Conservation (phyloP, 2,113 vertebrate species). For the Tretioscincus oriximinensis region DNA sequence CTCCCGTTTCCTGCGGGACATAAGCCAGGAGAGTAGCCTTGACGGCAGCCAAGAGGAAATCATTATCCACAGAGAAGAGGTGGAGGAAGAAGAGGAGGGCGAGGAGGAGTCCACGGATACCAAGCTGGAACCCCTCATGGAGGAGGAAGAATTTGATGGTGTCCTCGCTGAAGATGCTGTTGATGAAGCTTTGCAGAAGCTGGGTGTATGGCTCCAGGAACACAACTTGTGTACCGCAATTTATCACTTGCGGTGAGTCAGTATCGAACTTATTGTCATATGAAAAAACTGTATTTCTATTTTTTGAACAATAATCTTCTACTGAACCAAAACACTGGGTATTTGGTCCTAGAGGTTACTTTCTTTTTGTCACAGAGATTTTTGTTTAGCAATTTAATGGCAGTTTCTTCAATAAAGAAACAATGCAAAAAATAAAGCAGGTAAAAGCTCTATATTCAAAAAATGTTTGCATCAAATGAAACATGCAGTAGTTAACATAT, state of each 20-base stretch:
- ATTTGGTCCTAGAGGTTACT: no score
- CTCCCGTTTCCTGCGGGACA: accelerated
- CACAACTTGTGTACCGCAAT: slow-evolving; percentile 76
- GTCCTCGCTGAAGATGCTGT: slow-evolving; percentile 71
- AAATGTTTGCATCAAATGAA: no score
- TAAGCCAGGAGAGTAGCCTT: no score
- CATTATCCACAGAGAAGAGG: background rate
- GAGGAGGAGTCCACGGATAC: slow-evolving; percentile 22
- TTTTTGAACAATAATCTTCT: no score
- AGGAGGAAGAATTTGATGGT: slow-evolving; percentile 74
- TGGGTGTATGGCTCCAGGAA: slow-evolving; percentile 77
- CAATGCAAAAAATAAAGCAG: no score
- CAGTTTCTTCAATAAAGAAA: no score
- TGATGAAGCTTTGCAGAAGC: slow-evolving; percentile 68
- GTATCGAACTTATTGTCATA: background rate
- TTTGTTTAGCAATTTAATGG: no score
- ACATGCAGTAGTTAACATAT: no score
- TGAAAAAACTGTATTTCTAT: background rate
- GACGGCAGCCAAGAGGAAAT: background rate
- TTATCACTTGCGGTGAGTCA: slow-evolving; percentile 83
- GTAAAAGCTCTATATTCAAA: no score
- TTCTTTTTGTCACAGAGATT: no score
- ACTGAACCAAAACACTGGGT: no score
- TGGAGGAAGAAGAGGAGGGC: background rate
- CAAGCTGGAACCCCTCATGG: slow-evolving; percentile 24